Evolutionary conservation across 2,797 vertebrate genomes (phyloP).

Genomic region (Ispidina lecontei): DNA sequence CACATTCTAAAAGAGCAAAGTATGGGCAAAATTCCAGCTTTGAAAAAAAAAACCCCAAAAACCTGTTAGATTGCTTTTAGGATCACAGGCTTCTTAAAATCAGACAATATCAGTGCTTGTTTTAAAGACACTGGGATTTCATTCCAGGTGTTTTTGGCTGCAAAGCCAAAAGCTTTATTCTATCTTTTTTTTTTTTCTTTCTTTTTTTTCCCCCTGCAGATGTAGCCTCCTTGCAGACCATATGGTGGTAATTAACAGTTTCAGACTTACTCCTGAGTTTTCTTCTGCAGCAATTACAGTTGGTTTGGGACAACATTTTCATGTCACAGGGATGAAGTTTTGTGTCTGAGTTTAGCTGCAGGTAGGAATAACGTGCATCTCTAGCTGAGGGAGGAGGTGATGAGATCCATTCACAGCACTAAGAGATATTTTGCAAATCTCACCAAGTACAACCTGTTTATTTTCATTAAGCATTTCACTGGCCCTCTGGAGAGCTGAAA

Average conservation of each 20-base stretch:
- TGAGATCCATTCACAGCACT: neutral
- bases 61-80: conserved; percentile 13
- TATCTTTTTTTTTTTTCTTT: neutral
- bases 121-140: conserved; percentile 9
- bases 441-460: neutral
- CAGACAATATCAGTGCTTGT: neutral
- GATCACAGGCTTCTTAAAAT: conserved; percentile 9
- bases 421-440: neutral
- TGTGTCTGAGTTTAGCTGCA: conserved; percentile 50
- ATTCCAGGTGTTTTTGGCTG: conserved; percentile 58
- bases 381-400: neutral
- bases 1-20: conserved; percentile 5
- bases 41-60: neutral
- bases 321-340: conserved; percentile 23
- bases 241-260: conserved; percentile 66
- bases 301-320: conserved; percentile 45
- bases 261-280: conserved; percentile 28
- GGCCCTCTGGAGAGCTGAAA: neutral
- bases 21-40: conserved; percentile 50
- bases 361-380: neutral
- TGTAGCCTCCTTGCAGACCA: conserved; percentile 30
- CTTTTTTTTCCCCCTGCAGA: neutral
- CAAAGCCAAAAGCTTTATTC: conserved; percentile 2
- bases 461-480: conserved; percentile 20
- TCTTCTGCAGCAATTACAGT: conserved; percentile 8